Percentiles rank a stretch among this genome's conserved stretches.
Evolutionary conservation across 1,140 invertebrate species (phyloP).

Genomic region (Cardiocondyla obscurior): DNA sequence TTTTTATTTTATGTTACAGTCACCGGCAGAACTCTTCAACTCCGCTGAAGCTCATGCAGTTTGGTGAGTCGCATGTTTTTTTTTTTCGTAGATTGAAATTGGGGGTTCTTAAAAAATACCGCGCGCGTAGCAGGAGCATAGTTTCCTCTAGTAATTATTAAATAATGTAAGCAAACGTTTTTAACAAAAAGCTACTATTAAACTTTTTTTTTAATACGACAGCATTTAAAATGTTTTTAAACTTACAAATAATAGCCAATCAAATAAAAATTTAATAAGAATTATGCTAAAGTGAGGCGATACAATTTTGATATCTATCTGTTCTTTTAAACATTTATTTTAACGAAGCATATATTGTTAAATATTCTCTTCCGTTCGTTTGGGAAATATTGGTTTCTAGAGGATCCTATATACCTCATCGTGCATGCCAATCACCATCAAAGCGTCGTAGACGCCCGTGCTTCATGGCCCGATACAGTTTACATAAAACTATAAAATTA

Average conservation of each 20-base stretch:
- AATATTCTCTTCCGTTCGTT: neutral
- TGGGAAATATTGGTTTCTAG: neutral
- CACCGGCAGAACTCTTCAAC: too few species aligned
- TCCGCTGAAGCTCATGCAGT: too few species aligned
- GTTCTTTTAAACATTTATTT: conserved; percentile 36
- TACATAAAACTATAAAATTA: conserved; percentile 82
- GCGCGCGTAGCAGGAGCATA: too few species aligned
- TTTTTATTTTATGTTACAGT: too few species aligned
- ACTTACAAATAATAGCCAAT: neutral
- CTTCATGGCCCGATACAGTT: conserved; percentile 79
- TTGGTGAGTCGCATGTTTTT: too few species aligned
- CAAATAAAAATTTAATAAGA: neutral
- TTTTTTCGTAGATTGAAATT: too few species aligned
- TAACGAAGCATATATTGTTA: neutral
- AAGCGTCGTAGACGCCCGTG: conserved; percentile 70
- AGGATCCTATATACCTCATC: conserved; percentile 60
- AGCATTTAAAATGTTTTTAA: neutral
- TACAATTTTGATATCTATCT: neutral
- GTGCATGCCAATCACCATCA: conserved; percentile 79
- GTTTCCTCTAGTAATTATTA: too few species aligned
- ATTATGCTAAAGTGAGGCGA: neutral
- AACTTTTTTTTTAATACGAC: neutral
- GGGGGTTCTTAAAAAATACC: too few species aligned
- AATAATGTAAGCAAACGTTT: neutral
- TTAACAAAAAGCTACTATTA: neutral